Base-by-base conservation (phyloP, 2,888 invertebrate species). In the Reticulitermes lucifugus region DNA sequence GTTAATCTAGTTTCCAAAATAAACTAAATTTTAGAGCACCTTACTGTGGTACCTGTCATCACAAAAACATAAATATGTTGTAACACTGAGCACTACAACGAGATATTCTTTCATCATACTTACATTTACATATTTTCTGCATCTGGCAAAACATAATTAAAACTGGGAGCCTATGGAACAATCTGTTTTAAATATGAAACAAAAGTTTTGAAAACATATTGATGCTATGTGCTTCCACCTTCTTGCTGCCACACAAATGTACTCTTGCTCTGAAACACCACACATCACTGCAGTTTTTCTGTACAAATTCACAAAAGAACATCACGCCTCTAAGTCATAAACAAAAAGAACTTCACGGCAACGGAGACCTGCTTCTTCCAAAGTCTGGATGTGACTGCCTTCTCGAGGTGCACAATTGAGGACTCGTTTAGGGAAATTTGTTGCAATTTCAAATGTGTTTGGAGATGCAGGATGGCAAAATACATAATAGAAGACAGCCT, bases 401-500 rank as follows among this genome's bases (percentile, higher is more conserved):
- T 90, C 88, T 9, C 88, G 87, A 2, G 94, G 94, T 4, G 94
- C 94, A 89, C 95, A 95, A 7, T 94, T 93, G 84, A 99, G 92
- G 86, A 96, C 94, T 87, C 97, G 94, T 90, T 97, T 96, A 0
- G 99, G 99, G 91, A 97, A 99, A 92, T 98, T 98, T 87, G 98
- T 98, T 81, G 97, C 97, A 87, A 99, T 97, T 92, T 98, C 98
- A 90, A 99, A 99, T 90, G 96, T 95, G 90, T 97, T 94, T 1
- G 99, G 99, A 22, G 98, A 95, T 88, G 95, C 95, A 7, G 98
- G 97, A 91, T 99, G 98, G 90, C 98, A 98, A 92, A 98, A 98
- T 88, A 99, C 96, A 92, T 96, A 99, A 91, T 97, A 96, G 91
- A 98, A 98, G 87, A 99, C 94, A 90, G 96, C 96, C 98, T 99